A percentile compares a stretch with the other conserved stretches of the same genome.
Evolutionary conservation across 2,797 vertebrate genomes (phyloP).

Genomic region (Dendrocincla tyrannina): DNA sequence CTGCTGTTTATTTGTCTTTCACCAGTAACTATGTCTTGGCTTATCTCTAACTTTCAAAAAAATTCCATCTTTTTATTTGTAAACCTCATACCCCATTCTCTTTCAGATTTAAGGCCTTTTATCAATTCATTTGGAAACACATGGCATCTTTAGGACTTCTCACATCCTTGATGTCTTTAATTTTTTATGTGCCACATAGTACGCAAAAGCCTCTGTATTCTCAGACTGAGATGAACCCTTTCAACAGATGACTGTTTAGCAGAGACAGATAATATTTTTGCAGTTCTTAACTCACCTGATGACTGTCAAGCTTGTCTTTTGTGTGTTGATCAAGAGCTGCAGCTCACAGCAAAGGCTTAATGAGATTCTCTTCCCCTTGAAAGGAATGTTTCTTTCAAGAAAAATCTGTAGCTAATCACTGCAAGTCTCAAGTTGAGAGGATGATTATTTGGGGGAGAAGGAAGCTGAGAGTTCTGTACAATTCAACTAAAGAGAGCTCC

Average conservation of each 20-base stretch:
- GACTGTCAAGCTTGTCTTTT: constrained; percentile 31
- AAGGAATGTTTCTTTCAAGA: constrained; percentile 22
- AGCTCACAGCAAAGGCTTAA: constrained; percentile 45
- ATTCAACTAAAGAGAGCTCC: not conserved
- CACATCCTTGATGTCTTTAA: constrained; percentile 51
- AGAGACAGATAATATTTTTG: constrained; percentile 31
- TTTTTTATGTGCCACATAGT: constrained; percentile 61
- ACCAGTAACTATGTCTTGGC: not conserved
- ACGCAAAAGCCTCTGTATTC: not conserved
- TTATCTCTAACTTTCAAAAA: constrained; percentile 42
- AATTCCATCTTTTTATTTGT: constrained; percentile 62
- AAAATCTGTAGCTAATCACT: constrained; percentile 46
- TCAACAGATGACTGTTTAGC: constrained; percentile 36
- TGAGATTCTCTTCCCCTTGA: not conserved
- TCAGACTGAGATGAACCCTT: constrained; percentile 34
- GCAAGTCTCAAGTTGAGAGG: constrained; percentile 9
- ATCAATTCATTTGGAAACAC: constrained; percentile 69
- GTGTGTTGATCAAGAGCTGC: constrained; percentile 38
- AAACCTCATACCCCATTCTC: constrained; percentile 72
- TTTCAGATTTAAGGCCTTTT: constrained; percentile 72
- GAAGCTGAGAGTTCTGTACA: not conserved
- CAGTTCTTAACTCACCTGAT: constrained; percentile 40
- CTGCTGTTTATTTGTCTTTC: constrained; percentile 38
- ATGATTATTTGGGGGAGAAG: not conserved
- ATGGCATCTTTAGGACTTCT: constrained; percentile 62